phyloP scores from a whole-genome alignment of 1,140 invertebrate genomes.

The Bacillus rossius region DNA sequence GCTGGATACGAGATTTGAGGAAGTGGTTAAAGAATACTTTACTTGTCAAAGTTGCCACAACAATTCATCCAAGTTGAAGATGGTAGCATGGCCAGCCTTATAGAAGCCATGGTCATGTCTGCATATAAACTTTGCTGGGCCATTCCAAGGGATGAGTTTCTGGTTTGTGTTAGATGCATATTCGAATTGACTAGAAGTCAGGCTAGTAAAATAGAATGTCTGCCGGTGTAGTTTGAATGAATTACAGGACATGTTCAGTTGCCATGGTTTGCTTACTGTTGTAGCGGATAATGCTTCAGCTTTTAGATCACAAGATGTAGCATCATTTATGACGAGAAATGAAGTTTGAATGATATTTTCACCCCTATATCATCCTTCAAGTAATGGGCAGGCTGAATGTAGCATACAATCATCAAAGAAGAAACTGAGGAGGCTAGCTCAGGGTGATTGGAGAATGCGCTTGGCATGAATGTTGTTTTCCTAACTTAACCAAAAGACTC shows the following conservation, averaged over 20 bases:
- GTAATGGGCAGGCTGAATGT: conserved; percentile 33
- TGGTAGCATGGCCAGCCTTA: conserved; percentile 34
- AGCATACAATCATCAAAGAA: conserved; percentile 25
- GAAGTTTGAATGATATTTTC: conserved; percentile 27
- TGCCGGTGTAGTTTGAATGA: conserved; percentile 5
- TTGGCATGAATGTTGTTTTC: too few species aligned
- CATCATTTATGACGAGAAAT: conserved; percentile 24
- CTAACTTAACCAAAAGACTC: not conserved
- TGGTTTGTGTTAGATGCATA: not conserved
- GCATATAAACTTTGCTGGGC: conserved; percentile 25
- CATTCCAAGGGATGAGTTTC: not conserved
- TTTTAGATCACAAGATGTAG: conserved; percentile 25
- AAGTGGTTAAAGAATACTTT: conserved; percentile 9
- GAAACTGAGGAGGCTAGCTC: not conserved
- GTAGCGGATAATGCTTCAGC: conserved; percentile 28
- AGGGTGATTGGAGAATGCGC: not conserved
- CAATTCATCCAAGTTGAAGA: conserved; percentile 20
- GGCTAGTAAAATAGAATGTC: not conserved
- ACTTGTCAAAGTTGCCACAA: conserved; percentile 14
- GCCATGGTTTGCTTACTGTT: conserved; percentile 20
- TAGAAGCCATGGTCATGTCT: conserved; percentile 40
- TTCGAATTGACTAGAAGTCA: not conserved
- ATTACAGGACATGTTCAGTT: conserved; percentile 12
- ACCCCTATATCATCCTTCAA: conserved; percentile 30
- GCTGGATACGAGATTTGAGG: conserved; percentile 34